These are phyloP conservation scores for Cephus sareptanus DNA, from an alignment of 2,888 invertebrate species.

Conservation along the genomic window DNA sequence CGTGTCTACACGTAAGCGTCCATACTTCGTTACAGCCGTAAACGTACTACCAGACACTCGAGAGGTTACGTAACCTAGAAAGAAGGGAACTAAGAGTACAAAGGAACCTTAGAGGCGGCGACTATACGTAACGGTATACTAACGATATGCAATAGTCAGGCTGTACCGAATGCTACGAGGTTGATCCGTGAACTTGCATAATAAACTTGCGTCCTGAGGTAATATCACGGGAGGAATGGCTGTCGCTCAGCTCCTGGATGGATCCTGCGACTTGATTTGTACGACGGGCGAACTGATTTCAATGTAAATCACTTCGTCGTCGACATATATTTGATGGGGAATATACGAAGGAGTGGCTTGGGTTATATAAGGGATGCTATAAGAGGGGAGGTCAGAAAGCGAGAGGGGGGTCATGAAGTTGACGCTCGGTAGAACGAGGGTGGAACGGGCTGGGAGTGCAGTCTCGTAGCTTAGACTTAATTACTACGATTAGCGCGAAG, in stretches of 20 bases:
- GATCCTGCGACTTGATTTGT: not conserved
- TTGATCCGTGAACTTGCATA: not conserved
- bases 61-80: not conserved
- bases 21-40: not conserved
- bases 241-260: not conserved
- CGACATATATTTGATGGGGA: constrained; percentile 38
- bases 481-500: constrained; percentile 56
- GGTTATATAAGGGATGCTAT: constrained; percentile 10
- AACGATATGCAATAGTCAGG: not conserved
- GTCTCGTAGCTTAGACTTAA: constrained; percentile 53
- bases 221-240: not conserved
- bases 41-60: not conserved
- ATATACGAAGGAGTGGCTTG: constrained; percentile 20
- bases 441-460: constrained; percentile 20
- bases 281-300: constrained; percentile 32
- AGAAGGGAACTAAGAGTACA: not conserved
- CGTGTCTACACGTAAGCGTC: not conserved
- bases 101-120: not conserved
- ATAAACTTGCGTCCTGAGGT: not conserved
- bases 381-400: constrained; percentile 4
- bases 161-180: not conserved
- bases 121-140: not conserved
- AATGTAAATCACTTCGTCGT: constrained; percentile 50
- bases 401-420: constrained; percentile 8
- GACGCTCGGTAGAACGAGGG: constrained; percentile 3